These are phyloP conservation scores for Thryonomys swinderianus DNA, from an alignment of 2,113 vertebrate species.

Conservation along the genomic window DNA sequence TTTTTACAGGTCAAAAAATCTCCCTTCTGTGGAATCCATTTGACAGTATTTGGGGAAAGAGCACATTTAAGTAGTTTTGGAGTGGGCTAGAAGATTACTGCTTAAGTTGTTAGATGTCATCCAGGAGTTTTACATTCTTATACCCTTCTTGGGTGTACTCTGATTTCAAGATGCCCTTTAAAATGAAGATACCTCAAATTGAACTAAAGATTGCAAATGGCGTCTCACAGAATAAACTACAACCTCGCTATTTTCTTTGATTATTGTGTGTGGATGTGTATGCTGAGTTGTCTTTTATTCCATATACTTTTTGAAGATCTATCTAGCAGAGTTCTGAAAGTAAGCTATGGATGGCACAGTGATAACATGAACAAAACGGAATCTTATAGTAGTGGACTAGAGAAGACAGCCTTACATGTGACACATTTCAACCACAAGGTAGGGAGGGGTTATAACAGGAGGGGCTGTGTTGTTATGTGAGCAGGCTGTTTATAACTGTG, in stretches of 20 bases:
- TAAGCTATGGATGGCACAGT: neutral
- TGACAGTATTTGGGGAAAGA: constrained; percentile 22
- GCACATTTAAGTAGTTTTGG: constrained; percentile 28
- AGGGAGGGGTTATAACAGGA: neutral
- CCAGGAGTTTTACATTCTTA: neutral
- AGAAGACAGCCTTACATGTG: neutral
- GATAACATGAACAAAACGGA: neutral
- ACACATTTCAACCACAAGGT: neutral
- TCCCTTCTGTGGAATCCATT: constrained; percentile 28
- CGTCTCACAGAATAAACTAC: constrained; percentile 35
- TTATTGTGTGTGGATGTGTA: neutral
- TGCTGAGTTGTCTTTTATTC: neutral
- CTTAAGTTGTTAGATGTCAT: constrained; percentile 1
- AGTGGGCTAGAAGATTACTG: neutral
- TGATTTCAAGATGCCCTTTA: constrained; percentile 7
- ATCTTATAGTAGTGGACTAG: neutral
- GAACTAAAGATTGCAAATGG: neutral
- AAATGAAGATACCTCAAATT: neutral
- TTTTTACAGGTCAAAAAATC: neutral
- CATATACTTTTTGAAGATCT: constrained; percentile 16
- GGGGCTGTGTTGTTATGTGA: neutral
- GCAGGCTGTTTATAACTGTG: neutral
- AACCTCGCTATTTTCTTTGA: neutral
- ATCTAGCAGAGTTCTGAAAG: neutral
- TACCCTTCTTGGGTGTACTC: neutral